Evolutionary conservation across 2,797 vertebrate genomes (phyloP), one percentile per base, ranked within the genome.

Genomic region (Cheirogaleus major): DNA sequence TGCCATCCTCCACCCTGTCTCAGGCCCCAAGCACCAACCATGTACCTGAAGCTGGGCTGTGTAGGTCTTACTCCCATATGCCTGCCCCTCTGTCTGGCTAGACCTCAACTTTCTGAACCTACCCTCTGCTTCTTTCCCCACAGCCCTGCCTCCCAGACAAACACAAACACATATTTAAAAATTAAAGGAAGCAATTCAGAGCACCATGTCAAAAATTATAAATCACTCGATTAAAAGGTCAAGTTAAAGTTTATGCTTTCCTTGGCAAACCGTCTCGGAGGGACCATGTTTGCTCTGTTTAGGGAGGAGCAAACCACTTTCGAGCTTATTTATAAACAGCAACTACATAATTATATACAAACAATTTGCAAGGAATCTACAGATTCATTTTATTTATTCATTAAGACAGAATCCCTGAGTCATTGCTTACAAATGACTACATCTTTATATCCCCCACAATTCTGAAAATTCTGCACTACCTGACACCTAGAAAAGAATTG

Each of bases 201-300:
- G 63, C 35, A 88, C 23, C 20, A 45, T 8, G 87, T 93, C 25
- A 25, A 93, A 89, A 55, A 84, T 38, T 43, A 84, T 38, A 83
- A 94, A 86, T 83, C n/a, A 83, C 30, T 75, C 20, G 55, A 93
- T 70, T 95, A 88, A 92, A 94, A 88, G 70, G 35, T 86, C 65
- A 93, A 91, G 41, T 72, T 84, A 84, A 84, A 82, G 52, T 82
- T 79, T 78, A 94, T 69, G 67, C 35, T 91, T 94, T 91, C 38
- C 57, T 52, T 84, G 41, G 30, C 55, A 88, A 95, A 80, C 2
- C 23, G 12, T 87, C 72, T 52, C 38, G 11, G 22, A 4, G 61
- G 14, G 15, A 32, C 48, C 4, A 14, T 43, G 9, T 75, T 65
- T 89, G 27, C 67, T 93, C 63, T 76, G 17, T 63, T 95, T 63